These are phyloP conservation scores for Theocolax elegans DNA, from an alignment of 1,140 invertebrate genomes.

Conservation along the genomic window DNA sequence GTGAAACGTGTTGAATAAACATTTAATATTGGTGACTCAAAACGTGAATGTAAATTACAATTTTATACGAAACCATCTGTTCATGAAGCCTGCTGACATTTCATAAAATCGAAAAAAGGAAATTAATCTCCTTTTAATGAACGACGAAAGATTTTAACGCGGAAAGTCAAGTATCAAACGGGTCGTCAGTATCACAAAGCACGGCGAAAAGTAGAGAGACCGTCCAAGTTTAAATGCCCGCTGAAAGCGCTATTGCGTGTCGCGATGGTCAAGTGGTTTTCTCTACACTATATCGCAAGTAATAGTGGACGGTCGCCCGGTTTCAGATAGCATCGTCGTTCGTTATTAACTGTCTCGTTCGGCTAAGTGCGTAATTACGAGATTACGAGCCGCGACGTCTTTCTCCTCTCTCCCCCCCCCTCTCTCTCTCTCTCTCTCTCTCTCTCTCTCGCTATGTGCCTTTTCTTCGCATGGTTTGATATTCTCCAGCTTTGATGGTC, in stretches of 20 bases:
- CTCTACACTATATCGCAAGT: background rate
- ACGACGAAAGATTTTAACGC: too few relatives aligned
- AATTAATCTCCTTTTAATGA: too few relatives aligned
- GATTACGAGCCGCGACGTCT: slow-evolving; percentile 3
- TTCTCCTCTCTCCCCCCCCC: background rate
- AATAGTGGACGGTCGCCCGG: background rate
- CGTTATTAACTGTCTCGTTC: slow-evolving; percentile 28
- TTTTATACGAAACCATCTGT: too few relatives aligned
- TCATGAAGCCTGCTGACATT: too few relatives aligned
- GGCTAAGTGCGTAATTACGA: slow-evolving; percentile 27
- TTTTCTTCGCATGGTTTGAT: too few relatives aligned
- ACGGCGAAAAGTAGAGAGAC: background rate
- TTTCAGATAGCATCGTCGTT: background rate
- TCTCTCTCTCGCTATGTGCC: too few relatives aligned
- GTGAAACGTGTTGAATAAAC: too few relatives aligned
- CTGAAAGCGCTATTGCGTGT: background rate
- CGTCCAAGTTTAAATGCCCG: background rate
- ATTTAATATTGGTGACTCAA: too few relatives aligned
- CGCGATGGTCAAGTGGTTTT: background rate
- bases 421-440: background rate
- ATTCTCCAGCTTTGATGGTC: background rate
- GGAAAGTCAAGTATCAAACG: too few relatives aligned
- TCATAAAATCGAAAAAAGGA: too few relatives aligned
- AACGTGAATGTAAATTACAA: too few relatives aligned
- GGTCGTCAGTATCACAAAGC: too few relatives aligned